Base-by-base conservation (phyloP, 2,888 invertebrate genomes). In the Acholoe squamosa region DNA sequence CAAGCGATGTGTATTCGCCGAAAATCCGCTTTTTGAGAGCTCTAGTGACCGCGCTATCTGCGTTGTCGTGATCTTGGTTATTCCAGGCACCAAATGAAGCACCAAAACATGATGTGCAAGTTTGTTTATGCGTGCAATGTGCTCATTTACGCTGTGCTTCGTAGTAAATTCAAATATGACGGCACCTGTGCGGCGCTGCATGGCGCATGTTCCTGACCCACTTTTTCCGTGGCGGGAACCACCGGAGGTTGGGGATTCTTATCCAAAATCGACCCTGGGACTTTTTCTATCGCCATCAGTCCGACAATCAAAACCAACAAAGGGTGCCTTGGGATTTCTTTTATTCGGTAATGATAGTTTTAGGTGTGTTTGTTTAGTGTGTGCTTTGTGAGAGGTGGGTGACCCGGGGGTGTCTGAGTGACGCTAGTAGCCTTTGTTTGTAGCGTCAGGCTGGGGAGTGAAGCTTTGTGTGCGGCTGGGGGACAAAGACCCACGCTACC, bases 121-220 rank as follows among this genome's bases (percentile, higher is more conserved):
- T 54, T 52, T 86, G 86, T 86, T 86, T 52, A 31, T 28, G 3
- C 31, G 28, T 54, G 56, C 86, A 86, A 56, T 31, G 86, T 31
- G 86, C 54, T 54, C 86, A 86, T 86, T 86, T 86, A 56, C 56
- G 86, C 86, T 28, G 86, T 16, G 86, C 52, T 43, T 54, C 54
- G 86, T 86, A 86, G 86, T 86, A 86, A 86, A 86, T 86, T 86
- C 86, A 86, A 86, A 86, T 86, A 86, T 86, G 86, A 86, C 86
- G 86, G 86, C 54, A 56, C 52, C 31, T 31, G 86, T 51, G 86
- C 31, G n/a, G 31, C 16, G 86, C 86, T 52, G 14, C 86, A 86
- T 86, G 86, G 86, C 86, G 86, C 86, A 86, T 86, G 86, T 86
- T 31, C 86, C 86, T 86, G 86, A 86, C 86, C 86, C 86, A 86